Evolutionary conservation across 2,797 vertebrate genomes (phyloP).

Genomic region (Sebastes miniatus): DNA sequence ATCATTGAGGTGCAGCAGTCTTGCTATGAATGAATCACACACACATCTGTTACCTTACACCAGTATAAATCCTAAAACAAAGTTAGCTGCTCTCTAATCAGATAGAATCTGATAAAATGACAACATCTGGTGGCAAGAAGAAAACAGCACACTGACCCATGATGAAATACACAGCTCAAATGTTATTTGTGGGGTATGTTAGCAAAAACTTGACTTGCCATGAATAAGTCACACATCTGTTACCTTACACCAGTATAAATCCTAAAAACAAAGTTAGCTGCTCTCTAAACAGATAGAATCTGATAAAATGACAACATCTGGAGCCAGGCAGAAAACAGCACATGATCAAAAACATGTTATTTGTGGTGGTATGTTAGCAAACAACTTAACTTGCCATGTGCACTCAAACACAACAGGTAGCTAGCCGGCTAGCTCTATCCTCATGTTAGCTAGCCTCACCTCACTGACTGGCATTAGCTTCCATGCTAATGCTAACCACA

Average conservation of each 20-base stretch:
- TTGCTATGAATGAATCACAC: neutral
- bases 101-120: neutral
- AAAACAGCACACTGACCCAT: neutral
- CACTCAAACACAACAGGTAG: conserved; percentile 71
- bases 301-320: neutral
- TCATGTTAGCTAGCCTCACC: conserved; percentile 23
- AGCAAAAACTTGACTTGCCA: neutral
- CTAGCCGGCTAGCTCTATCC: conserved; percentile 38
- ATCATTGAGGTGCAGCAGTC: neutral
- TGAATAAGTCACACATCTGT: neutral
- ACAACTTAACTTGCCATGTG: neutral
- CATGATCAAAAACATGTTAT: too few species aligned
- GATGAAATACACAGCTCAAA: neutral
- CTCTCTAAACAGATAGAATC: neutral
- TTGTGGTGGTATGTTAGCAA: too few species aligned
- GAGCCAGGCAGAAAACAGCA: too few species aligned
- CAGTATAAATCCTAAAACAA: neutral
- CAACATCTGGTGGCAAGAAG: neutral
- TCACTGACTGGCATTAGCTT: conserved; percentile 38
- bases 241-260: neutral
- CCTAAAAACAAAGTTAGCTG: conserved; percentile 17
- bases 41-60: neutral
- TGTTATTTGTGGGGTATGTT: neutral
- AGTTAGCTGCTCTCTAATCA: conserved; percentile 8
- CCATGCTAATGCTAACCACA: conserved; percentile 52